Evolutionary conservation across 2,888 invertebrate genomes (phyloP), one percentile per base, ranked within the genome.

Genomic region (Nipponacmea schrenckii): DNA sequence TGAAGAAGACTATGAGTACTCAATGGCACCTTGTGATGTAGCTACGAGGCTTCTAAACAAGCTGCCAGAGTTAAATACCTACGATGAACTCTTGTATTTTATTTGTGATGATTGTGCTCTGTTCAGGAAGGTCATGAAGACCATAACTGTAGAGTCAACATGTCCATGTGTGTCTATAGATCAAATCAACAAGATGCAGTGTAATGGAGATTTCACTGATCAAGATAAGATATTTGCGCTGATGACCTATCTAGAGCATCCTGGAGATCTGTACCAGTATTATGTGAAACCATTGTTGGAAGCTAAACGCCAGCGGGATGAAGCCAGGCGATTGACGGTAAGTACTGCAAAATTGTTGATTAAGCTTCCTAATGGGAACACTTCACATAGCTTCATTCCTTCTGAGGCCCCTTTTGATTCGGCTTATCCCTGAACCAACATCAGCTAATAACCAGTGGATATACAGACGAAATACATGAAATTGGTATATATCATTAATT

Each of bases 51-150:
- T 69, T 44, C 72, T 77, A 10, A 67, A 64, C 31, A 14, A 50
- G 0, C 73, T 78, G 12, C 75, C 78, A 14, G 71, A 72, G n/a
- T 67, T 71, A 62, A 63, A 73, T 26, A 78, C 77, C 0, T 78
- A 78, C 66, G 74, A 72, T 20, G 78, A 78, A 64, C 68, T 78
- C 26, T 69, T 75, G 48, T 68, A 71, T 64, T 78, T 74, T 68
- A 75, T 78, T 50, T 77, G 75, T 27, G 70, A 77, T 45, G 78
- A 78, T 63, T 78, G 78, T 45, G 56, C 74, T 3, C 68, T 78
- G 46, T 78, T 78, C 70, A 69, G 78, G 17, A 75, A 73, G 66
- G 77, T 75, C 15, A 77, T 78, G 78, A 75, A 74, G 66, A 62
- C 64, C 0, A 62, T 26, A 14, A 73, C 64, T 8, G 72, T 77